Percentiles rank a stretch among this genome's conserved stretches.
Evolutionary conservation across 1,140 invertebrate species (phyloP).

Genomic region (Heliothis subflexa): DNA sequence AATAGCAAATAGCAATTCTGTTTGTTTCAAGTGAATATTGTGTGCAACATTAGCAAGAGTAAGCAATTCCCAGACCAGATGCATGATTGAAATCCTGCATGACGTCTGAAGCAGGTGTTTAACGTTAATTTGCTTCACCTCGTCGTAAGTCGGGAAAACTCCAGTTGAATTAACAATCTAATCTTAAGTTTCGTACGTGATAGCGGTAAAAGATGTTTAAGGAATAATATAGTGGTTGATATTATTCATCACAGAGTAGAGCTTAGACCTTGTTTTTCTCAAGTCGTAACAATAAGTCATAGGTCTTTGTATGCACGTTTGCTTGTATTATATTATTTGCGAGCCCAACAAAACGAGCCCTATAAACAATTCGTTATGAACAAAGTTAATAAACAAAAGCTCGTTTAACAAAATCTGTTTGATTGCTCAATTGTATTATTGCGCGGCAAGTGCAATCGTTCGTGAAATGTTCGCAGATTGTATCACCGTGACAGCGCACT

Average conservation of each 20-base stretch:
- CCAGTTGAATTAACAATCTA: background rate
- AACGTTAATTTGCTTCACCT: slow-evolving; percentile 13
- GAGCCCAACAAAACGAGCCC: background rate
- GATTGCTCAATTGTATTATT: slow-evolving; percentile 36
- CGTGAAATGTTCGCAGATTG: slow-evolving; percentile 34
- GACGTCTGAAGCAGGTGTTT: slow-evolving; percentile 14
- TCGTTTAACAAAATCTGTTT: slow-evolving; percentile 28
- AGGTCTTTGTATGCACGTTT: too few species aligned
- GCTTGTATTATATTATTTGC: background rate
- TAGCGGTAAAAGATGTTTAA: slow-evolving; percentile 1
- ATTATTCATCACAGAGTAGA: background rate
- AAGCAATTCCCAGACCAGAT: too few species aligned
- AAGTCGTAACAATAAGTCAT: too few species aligned
- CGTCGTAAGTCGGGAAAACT: slow-evolving; percentile 6
- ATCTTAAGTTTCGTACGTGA: slow-evolving; percentile 10
- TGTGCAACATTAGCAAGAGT: background rate
- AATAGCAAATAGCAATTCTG: too few species aligned
- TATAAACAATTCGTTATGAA: slow-evolving; percentile 21
- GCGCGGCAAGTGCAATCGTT: slow-evolving; percentile 27
- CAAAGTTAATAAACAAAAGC: slow-evolving; percentile 20
- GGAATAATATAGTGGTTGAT: background rate
- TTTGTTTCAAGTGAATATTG: too few species aligned
- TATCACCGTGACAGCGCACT: slow-evolving; percentile 1
- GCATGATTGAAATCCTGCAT: background rate
- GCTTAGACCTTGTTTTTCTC: too few species aligned